These are phyloP conservation scores for Smithornis capensis DNA, from an alignment of 2,113 vertebrate species.

Conservation along the genomic window DNA sequence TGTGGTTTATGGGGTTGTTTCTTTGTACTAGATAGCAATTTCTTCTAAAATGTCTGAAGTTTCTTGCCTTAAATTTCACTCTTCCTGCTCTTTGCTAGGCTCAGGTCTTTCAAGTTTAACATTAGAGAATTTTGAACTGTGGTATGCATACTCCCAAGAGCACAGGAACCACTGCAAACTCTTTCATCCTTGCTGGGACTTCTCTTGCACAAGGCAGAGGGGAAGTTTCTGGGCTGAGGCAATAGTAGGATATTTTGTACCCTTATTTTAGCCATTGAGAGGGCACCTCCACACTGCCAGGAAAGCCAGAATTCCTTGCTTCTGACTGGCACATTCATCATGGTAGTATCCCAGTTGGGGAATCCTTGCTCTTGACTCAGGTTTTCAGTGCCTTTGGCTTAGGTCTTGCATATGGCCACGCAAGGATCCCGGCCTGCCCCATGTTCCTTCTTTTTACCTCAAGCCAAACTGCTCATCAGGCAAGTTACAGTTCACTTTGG, in stretches of 20 bases:
- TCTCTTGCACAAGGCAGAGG: background rate
- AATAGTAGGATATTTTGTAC: background rate
- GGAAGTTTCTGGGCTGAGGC: background rate
- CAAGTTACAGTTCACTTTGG: background rate
- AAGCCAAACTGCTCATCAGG: background rate
- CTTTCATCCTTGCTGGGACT: background rate
- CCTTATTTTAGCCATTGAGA: background rate
- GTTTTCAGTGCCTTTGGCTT: background rate
- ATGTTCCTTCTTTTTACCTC: background rate
- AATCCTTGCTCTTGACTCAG: background rate
- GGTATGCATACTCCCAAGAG: background rate
- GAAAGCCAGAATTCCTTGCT: background rate
- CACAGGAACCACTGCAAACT: background rate
- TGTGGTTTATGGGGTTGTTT: background rate
- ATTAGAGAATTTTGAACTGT: background rate
- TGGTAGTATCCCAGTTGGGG: background rate
- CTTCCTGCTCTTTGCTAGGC: background rate
- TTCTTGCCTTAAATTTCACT: background rate
- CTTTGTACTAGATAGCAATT: background rate
- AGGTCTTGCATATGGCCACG: background rate
- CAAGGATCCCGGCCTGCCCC: background rate
- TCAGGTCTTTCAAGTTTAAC: background rate
- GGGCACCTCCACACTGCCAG: background rate
- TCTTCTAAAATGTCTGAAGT: background rate
- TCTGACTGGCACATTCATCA: accelerated